A percentile compares a stretch with the other conserved stretches of the same genome.
Conservation (phyloP, 2,797 vertebrate species). For the Chrosomus eos region DNA sequence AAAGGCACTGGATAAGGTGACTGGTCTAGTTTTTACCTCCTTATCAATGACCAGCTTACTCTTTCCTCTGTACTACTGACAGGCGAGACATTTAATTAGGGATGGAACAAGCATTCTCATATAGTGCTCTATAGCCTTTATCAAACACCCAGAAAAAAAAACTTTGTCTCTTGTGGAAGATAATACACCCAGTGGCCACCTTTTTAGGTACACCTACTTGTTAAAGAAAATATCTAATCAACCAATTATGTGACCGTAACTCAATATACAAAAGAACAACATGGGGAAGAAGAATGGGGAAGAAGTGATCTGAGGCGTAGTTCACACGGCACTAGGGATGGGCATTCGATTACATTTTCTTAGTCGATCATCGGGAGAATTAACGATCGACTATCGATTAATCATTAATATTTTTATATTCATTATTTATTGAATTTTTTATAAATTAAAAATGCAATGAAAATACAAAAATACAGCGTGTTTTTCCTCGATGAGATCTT, state of each 20-base stretch:
- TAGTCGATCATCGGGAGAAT: no score
- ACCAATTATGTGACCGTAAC: not conserved
- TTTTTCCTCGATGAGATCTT: no score
- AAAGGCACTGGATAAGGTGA: not conserved
- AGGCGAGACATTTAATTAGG: slow-evolving; percentile 40
- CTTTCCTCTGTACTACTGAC: slow-evolving; percentile 1
- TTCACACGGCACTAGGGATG: not conserved
- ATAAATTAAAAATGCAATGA: no score
- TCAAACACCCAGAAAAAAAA: not conserved
- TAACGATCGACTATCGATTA: no score
- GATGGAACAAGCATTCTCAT: not conserved
- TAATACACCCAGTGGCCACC: not conserved
- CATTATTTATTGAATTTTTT: no score
- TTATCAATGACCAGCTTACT: slow-evolving; percentile 9
- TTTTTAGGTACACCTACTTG: not conserved
- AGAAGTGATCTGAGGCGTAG: not conserved
- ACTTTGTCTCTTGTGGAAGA: not conserved
- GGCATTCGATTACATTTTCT: no score
- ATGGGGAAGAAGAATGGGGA: not conserved
- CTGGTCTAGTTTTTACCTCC: not conserved
- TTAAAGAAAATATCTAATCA: not conserved
- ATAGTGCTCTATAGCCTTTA: not conserved
- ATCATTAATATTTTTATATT: no score
- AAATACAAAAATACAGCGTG: no score
- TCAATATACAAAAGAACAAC: not conserved